Evolutionary conservation across 2,113 vertebrate species (phyloP), one percentile per base, ranked within the genome.

Genomic region (Nyctereutes procyonoides): DNA sequence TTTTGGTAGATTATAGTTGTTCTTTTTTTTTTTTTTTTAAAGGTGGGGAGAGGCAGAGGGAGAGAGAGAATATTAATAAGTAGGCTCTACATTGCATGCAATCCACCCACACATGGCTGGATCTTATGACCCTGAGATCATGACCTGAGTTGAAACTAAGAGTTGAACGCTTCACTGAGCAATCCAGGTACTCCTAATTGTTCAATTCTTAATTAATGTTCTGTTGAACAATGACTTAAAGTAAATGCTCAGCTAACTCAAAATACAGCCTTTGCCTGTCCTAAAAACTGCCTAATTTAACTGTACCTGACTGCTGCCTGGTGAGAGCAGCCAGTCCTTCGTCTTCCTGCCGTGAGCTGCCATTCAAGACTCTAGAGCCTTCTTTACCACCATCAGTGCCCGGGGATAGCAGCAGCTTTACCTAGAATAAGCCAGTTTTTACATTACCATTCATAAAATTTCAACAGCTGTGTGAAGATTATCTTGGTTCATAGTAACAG

Each of bases 311-410:
- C 56, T 98, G 99, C 74, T 99, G 99, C 92, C 99, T 99, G 1
- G 96, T 48, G 4, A 56, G 19, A 13, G 97, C 58, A 69, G 97
- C 93, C 58, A 99, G 93, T 35, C 98, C 88, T 3, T 98, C 97
- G 0, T 98, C 98, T 9, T 99, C 98, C 0, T 96, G 98, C 24
- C 98, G 98, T 53, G 99, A 98, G 3, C 98, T 98, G 19, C 98
- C 98, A 0, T 98, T 99, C 96, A 98, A 92, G 87, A 94, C 98
- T 82, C 98, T 80, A 12, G 99, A 97, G 0, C 98, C 96, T 26
- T 98, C 98, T 96, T 99, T 99, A 65, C 99, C 98, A 96, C 98
- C 99, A 90, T 98, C 98, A 2, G 98, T 98, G 97, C 99, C 99
- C 67, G 99, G 98, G 0, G 98, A 98, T 98, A 99, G 99, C 19